A percentile compares a stretch with the other conserved stretches of the same genome.
phyloP scores from a whole-genome alignment of 1,140 invertebrate species.

The Apis cerana region DNA sequence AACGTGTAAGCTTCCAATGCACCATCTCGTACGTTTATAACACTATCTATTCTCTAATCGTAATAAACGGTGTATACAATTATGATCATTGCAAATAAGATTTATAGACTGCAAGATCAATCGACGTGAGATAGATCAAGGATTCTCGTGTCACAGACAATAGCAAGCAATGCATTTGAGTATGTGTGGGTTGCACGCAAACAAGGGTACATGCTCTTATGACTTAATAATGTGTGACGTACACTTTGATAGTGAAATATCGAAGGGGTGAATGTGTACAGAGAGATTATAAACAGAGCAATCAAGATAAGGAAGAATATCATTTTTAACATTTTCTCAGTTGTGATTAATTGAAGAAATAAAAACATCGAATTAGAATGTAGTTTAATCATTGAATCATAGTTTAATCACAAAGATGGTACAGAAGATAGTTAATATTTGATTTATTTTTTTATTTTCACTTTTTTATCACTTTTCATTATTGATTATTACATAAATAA shows the following conservation, averaged over 20 bases:
- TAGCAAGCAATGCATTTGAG: background rate
- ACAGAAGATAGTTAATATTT: no score
- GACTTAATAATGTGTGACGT: background rate
- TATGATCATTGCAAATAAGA: background rate
- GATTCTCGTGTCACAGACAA: background rate
- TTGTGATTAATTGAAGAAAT: background rate
- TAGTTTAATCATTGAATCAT: background rate
- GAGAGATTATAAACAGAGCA: background rate
- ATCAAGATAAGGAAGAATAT: background rate
- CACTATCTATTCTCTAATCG: background rate
- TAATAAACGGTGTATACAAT: background rate
- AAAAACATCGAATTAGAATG: background rate
- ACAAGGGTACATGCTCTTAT: conserved; percentile 13
- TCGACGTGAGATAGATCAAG: background rate
- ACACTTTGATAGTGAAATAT: conserved; percentile 5
- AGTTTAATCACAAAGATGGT: no score
- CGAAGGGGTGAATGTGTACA: background rate
- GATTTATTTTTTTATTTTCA: no score
- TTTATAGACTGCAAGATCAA: background rate
- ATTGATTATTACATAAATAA: no score
- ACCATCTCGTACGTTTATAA: background rate
- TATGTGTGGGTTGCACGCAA: no score
- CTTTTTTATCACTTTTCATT: no score
- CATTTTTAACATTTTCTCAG: background rate
- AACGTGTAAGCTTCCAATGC: no score